Percentiles rank a stretch among this genome's conserved stretches.
Evolutionary conservation across 2,797 vertebrate species (phyloP).

Genomic region (Linurgus olivaceus): DNA sequence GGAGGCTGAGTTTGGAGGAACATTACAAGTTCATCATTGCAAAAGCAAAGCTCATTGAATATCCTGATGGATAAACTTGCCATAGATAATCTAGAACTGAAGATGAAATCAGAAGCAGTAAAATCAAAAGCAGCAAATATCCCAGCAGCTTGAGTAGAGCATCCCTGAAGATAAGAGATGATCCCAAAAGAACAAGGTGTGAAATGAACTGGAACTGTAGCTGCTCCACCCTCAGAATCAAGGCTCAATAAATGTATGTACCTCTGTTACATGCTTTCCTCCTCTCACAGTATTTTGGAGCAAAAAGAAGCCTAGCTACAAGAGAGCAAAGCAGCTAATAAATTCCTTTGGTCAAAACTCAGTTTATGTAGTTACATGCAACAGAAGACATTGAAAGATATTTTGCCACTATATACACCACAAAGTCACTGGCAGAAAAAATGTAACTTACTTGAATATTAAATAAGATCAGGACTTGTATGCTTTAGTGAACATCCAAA

Average conservation of each 20-base stretch:
- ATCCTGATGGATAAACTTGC: constrained; percentile 10
- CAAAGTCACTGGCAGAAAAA: not conserved
- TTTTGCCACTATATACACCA: not conserved
- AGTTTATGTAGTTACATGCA: not conserved
- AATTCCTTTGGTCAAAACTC: not conserved
- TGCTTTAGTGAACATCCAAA: not conserved
- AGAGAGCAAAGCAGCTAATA: not conserved
- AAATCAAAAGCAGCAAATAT: constrained; percentile 31
- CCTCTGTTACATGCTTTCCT: not conserved
- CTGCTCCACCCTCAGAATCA: constrained; percentile 6
- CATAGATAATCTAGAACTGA: constrained; percentile 8
- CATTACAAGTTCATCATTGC: not conserved
- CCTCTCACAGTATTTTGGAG: not conserved
- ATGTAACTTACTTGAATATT: not conserved
- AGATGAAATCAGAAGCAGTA: constrained; percentile 27
- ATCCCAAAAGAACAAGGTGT: constrained; percentile 21
- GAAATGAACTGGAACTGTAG: constrained; percentile 21
- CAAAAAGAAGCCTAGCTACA: constrained; percentile 16
- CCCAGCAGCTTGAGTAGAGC: not conserved
- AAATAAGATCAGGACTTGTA: not conserved
- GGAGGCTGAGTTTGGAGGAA: not conserved
- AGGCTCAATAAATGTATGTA: not conserved
- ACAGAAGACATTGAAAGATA: constrained; percentile 5
- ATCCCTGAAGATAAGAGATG: constrained; percentile 24
- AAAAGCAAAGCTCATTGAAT: constrained; percentile 19